These are phyloP conservation scores for Coptodon bakossiorum DNA, from an alignment of 2,113 vertebrate species.

Conservation along the genomic window DNA sequence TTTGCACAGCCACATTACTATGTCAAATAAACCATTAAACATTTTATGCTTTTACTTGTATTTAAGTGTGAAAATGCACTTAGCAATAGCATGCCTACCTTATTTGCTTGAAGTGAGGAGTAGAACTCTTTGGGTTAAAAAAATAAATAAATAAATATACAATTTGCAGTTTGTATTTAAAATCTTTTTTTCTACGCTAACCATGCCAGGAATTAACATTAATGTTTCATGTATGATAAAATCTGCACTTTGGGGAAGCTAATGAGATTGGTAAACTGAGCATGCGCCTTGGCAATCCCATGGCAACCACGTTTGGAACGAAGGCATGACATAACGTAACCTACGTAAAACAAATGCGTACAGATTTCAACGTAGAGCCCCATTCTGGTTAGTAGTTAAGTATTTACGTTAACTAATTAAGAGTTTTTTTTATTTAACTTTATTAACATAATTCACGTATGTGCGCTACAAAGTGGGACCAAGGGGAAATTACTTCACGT, in stretches of 20 bases:
- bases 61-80: not conserved
- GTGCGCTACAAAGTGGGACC: not conserved
- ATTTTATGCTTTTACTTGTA: not conserved
- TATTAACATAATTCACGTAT: not conserved
- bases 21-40: not conserved
- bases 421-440: not conserved
- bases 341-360: not conserved
- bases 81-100: not conserved
- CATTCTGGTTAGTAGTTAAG: not conserved
- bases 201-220: not conserved
- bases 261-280: not conserved
- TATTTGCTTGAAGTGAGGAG: not conserved
- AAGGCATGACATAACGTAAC: not conserved
- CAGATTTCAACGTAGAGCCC: not conserved
- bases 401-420: not conserved
- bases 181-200: rapidly evolving
- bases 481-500: not conserved
- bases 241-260: not conserved
- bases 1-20: not conserved
- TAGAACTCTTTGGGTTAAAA: not conserved
- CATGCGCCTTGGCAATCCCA: not conserved
- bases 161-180: not conserved
- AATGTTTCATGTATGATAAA: not conserved
- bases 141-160: not conserved
- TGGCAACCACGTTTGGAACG: not conserved